phyloP scores from a whole-genome alignment of 2,797 vertebrate species.

The Falco cherrug region DNA sequence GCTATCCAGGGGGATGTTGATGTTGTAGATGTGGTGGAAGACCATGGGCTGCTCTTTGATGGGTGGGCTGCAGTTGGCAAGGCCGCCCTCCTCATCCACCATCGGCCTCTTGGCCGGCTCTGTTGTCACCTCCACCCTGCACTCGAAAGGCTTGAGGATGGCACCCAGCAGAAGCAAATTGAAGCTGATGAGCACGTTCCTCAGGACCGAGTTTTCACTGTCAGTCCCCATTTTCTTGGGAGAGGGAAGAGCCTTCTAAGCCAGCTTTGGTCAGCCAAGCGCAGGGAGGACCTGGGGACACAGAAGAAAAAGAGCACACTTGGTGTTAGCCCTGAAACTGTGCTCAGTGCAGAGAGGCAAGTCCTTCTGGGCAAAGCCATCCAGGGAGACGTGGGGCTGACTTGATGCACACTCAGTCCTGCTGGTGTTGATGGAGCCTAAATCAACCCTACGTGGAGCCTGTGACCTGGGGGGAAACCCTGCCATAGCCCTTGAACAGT shows the following conservation, averaged over 20 bases:
- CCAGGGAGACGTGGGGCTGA: background rate
- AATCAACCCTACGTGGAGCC: background rate
- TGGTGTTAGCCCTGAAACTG: background rate
- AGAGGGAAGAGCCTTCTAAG: conserved; percentile 14
- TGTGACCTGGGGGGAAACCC: background rate
- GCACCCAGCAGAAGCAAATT: conserved; percentile 76
- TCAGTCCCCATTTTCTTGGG: conserved; percentile 76
- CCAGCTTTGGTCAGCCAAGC: background rate
- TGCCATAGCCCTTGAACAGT: background rate
- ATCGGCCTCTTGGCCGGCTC: conserved; percentile 80
- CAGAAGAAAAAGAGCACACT: background rate
- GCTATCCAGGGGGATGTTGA: conserved; percentile 91
- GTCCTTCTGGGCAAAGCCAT: background rate
- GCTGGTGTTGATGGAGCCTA: background rate
- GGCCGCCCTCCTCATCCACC: conserved; percentile 65
- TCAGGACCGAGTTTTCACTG: conserved; percentile 69
- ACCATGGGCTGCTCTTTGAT: conserved; percentile 86
- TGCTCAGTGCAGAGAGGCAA: background rate
- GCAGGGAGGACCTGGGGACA: conserved; percentile 41
- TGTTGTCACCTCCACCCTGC: conserved; percentile 81
- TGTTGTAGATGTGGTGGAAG: conserved; percentile 98
- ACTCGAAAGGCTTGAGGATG: conserved; percentile 74
- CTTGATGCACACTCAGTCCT: background rate
- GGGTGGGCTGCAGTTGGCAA: conserved; percentile 80
- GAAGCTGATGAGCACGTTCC: conserved; percentile 76